Evolutionary conservation across 2,797 vertebrate species (phyloP).

Genomic region (Oophaga sylvatica): DNA sequence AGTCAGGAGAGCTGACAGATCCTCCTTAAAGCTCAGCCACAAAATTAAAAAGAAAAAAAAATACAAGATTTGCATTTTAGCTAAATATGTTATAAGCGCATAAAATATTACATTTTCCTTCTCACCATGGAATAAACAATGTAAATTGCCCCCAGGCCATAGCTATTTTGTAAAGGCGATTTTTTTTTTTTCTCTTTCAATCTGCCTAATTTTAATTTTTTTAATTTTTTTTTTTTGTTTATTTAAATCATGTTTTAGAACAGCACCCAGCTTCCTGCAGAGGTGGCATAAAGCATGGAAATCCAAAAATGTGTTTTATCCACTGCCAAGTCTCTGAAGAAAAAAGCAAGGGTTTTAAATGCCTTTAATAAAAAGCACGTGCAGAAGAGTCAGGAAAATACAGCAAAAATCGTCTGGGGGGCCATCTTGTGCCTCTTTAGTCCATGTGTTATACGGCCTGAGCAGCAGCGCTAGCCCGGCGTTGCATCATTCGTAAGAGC

Average conservation of each 20-base stretch:
- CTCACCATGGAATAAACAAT: conserved; percentile 18
- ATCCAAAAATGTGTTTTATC: conserved; percentile 53
- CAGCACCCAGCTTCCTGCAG: conserved; percentile 45
- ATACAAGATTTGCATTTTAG: neutral
- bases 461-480: neutral
- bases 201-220: neutral
- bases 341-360: conserved; percentile 36
- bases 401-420: conserved; percentile 8
- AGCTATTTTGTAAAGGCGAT: conserved; percentile 22
- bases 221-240: conserved; percentile 11
- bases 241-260: conserved; percentile 41
- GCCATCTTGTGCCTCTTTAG: conserved; percentile 25
- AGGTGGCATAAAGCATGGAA: conserved; percentile 46
- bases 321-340: conserved; percentile 43
- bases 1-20: too few species aligned
- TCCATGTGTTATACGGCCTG: neutral
- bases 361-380: conserved; percentile 40
- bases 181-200: conserved; percentile 8
- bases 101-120: neutral
- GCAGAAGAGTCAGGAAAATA: conserved; percentile 17
- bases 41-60: neutral
- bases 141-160: conserved; percentile 19
- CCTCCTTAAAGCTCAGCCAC: too few species aligned
- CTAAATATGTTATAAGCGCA: neutral
- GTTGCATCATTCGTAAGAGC: conserved; percentile 36